Conservation (phyloP, 1,140 invertebrate genomes). For the Euschistus heros region DNA sequence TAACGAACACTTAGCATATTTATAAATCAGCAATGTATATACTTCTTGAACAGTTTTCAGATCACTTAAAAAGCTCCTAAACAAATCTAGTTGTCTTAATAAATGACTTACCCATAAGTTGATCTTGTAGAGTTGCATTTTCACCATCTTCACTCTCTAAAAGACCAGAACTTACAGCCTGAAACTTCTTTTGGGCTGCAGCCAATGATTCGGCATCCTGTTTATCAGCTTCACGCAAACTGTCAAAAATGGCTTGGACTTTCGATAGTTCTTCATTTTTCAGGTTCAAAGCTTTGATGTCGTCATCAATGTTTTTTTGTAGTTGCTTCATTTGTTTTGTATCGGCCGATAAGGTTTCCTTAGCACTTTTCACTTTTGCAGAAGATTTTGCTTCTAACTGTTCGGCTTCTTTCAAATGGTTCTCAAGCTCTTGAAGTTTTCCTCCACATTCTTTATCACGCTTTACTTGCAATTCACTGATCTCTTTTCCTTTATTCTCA, state of each 20-base stretch:
- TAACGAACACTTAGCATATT: too few species aligned
- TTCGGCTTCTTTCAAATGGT: constrained; percentile 50
- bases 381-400: constrained; percentile 54
- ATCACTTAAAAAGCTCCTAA: background rate
- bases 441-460: constrained; percentile 56
- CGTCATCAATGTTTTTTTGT: constrained; percentile 53
- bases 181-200: constrained; percentile 64
- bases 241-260: constrained; percentile 54
- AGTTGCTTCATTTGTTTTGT: constrained; percentile 58
- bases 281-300: constrained; percentile 48
- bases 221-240: constrained; percentile 55
- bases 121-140: constrained; percentile 77
- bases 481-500: constrained; percentile 43
- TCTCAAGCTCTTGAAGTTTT: constrained; percentile 53
- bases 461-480: constrained; percentile 41
- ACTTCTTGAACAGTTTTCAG: too few species aligned
- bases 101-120: constrained; percentile 58
- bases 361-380: constrained; percentile 54
- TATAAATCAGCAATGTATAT: too few species aligned
- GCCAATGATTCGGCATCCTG: constrained; percentile 54
- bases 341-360: constrained; percentile 58
- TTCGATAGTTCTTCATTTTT: constrained; percentile 59
- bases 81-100: background rate
- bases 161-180: constrained; percentile 73
- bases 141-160: constrained; percentile 69